These are phyloP conservation scores for Teinopalpus imperialis DNA, from an alignment of 2,888 invertebrate genomes.

Conservation along the genomic window DNA sequence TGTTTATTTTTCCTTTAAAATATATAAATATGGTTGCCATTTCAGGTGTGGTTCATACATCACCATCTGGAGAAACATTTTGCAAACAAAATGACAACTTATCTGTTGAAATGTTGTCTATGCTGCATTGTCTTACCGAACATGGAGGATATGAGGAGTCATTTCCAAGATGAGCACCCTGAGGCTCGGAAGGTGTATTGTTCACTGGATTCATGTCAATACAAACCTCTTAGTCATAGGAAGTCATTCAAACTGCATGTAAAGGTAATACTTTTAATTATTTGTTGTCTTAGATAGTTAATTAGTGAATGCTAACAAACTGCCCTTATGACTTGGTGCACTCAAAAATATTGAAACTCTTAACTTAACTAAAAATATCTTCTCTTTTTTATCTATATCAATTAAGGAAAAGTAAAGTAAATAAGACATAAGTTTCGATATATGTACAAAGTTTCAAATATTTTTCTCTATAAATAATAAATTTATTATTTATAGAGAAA, in stretches of 20 bases:
- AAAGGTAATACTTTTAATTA: conserved; percentile 50
- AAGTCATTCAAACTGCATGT: conserved; percentile 72
- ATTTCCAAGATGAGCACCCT: conserved; percentile 58
- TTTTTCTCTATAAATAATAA: too few species aligned
- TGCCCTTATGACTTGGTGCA: too few species aligned
- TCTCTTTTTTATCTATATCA: too few species aligned
- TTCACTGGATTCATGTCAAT: conserved; percentile 59
- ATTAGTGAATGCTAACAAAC: too few species aligned
- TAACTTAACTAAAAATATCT: too few species aligned
- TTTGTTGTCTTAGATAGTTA: too few species aligned
- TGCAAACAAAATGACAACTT: conserved; percentile 35
- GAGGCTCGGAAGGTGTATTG: conserved; percentile 67
- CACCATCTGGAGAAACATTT: conserved; percentile 60
- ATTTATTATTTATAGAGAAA: too few species aligned
- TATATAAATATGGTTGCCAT: conserved; percentile 17
- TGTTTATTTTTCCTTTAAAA: too few species aligned
- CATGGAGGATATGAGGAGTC: conserved; percentile 58
- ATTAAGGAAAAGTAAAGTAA: too few species aligned
- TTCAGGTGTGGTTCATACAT: conserved; percentile 66
- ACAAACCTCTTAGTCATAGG: conserved; percentile 63
- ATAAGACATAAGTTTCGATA: too few species aligned
- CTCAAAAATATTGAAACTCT: too few species aligned
- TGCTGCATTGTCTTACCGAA: conserved; percentile 57
- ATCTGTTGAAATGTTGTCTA: conserved; percentile 63
- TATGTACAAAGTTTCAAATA: too few species aligned